These are phyloP conservation scores for Caenorhabditis brenneri DNA, from an alignment of 1,140 invertebrate species.

Conservation along the genomic window DNA sequence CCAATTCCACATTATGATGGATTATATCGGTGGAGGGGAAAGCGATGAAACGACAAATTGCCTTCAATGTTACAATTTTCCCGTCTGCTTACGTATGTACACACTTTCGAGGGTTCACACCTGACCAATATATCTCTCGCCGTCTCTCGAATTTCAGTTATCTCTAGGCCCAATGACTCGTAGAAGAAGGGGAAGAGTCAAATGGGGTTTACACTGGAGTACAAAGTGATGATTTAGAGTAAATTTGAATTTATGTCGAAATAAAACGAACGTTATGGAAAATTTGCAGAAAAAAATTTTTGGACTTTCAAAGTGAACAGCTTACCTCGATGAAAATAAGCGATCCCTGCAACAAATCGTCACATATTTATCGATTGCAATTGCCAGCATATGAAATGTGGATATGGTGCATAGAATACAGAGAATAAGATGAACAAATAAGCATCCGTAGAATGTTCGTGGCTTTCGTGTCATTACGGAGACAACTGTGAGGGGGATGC, in stretches of 20 bases:
- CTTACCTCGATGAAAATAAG: constrained; percentile 44
- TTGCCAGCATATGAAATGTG: constrained; percentile 59
- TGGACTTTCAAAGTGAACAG: background rate
- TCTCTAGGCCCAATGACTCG: too few relatives aligned
- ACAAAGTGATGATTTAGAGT: background rate
- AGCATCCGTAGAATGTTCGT: constrained; percentile 54
- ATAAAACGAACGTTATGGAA: too few relatives aligned
- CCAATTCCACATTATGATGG: background rate
- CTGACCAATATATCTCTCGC: background rate
- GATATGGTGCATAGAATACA: constrained; percentile 61
- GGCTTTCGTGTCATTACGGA: constrained; percentile 54
- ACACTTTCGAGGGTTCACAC: background rate
- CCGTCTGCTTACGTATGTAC: background rate
- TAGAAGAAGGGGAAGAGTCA: too few relatives aligned
- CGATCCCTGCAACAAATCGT: constrained; percentile 56
- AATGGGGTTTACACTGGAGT: background rate
- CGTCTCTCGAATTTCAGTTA: background rate
- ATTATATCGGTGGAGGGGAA: background rate
- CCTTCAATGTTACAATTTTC: background rate
- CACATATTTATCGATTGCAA: constrained; percentile 58
- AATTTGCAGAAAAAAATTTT: too few relatives aligned
- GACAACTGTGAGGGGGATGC: constrained; percentile 46
- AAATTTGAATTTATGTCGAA: too few relatives aligned
- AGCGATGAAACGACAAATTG: background rate
- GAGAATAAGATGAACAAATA: constrained; percentile 57